Percentiles rank a stretch among this genome's conserved stretches.
These are phyloP conservation scores for Eupithecia exiguata DNA, from an alignment of 2,888 invertebrate species.

Conservation along the genomic window DNA sequence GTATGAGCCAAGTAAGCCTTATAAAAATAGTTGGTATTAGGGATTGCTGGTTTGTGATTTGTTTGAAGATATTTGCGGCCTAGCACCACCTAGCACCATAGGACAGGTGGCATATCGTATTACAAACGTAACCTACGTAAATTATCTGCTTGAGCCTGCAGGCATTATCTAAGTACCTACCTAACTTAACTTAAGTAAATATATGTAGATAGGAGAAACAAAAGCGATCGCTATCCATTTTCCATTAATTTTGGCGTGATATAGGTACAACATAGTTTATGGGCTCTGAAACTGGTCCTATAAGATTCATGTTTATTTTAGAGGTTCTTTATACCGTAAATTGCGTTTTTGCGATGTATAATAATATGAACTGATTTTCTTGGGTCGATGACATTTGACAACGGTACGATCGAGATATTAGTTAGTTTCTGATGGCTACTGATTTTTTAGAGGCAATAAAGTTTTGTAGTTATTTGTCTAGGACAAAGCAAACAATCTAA, in stretches of 20 bases:
- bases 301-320: conserved; percentile 25
- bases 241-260: conserved; percentile 28
- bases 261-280: conserved; percentile 29
- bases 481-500: conserved; percentile 17
- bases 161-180: background rate
- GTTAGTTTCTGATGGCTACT: background rate
- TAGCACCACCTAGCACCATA: background rate
- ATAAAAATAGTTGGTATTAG: background rate
- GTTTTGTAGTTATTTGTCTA: background rate
- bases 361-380: background rate
- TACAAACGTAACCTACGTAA: background rate
- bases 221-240: conserved; percentile 19
- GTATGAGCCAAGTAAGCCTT: background rate
- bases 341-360: background rate
- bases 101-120: background rate
- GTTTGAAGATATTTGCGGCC: background rate
- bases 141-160: background rate
- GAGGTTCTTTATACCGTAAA: background rate
- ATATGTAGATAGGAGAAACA: background rate
- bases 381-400: background rate
- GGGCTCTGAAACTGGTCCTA: conserved; percentile 25
- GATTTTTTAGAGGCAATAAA: background rate
- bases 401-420: background rate
- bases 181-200: background rate
- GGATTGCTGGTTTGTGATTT: background rate